A percentile compares a stretch with the other conserved stretches of the same genome.
phyloP scores from a whole-genome alignment of 2,797 vertebrate species.

The Dromococcyx pavoninus region DNA sequence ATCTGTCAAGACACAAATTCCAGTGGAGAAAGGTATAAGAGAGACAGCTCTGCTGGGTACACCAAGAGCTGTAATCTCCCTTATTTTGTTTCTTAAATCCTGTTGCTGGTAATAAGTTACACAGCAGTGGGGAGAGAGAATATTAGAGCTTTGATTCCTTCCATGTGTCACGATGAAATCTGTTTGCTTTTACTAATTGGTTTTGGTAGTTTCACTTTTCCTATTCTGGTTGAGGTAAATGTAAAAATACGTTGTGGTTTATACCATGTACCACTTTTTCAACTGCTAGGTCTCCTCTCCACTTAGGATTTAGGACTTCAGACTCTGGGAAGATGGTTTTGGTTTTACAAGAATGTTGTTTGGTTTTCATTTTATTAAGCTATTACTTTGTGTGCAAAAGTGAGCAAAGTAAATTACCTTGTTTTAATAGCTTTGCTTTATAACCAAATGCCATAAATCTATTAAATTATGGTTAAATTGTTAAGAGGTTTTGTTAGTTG shows the following conservation, averaged over 20 bases:
- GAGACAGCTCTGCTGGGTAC: slow-evolving; percentile 40
- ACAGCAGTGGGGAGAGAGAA: slow-evolving; percentile 9
- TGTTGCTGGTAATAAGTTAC: slow-evolving; percentile 7
- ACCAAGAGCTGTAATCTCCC: slow-evolving; percentile 43
- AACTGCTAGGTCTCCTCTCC: slow-evolving; percentile 59
- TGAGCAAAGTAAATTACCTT: slow-evolving; percentile 75
- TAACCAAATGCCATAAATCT: slow-evolving; percentile 81
- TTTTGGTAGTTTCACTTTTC: slow-evolving; percentile 76
- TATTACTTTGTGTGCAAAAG: slow-evolving; percentile 71
- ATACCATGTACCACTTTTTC: slow-evolving; percentile 67
- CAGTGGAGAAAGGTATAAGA: slow-evolving; percentile 42
- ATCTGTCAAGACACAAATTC: slow-evolving; percentile 38
- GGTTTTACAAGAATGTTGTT: slow-evolving; percentile 68
- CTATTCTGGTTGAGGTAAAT: slow-evolving; percentile 76
- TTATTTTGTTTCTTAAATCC: slow-evolving; percentile 13
- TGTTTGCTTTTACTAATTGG: slow-evolving; percentile 68
- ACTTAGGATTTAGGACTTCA: slow-evolving; percentile 56
- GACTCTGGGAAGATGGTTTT: slow-evolving; percentile 52
- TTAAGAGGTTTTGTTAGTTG: slow-evolving; percentile 73
- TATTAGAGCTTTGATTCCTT: slow-evolving; percentile 32
- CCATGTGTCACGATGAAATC: slow-evolving; percentile 50
- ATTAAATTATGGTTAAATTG: slow-evolving; percentile 74
- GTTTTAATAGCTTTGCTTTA: slow-evolving; percentile 75
- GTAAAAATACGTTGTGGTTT: slow-evolving; percentile 74
- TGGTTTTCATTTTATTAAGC: slow-evolving; percentile 66